Percentiles rank a stretch among this genome's conserved stretches.
Conservation (phyloP, 1,140 invertebrate species). For the Bombus sibiricus region DNA sequence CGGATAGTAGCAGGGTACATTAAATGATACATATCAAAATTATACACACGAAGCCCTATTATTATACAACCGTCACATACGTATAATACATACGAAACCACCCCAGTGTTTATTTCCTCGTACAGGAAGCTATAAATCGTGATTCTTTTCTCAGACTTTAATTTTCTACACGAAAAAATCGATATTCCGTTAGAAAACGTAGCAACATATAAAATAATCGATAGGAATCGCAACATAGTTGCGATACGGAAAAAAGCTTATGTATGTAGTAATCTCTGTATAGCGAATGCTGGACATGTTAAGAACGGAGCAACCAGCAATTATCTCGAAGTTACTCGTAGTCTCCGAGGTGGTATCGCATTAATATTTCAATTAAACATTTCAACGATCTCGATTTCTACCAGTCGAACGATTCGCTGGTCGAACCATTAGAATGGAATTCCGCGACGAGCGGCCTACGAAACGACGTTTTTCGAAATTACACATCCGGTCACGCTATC, state of each 20-base stretch:
- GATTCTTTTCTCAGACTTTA: background rate
- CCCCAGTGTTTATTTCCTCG: background rate
- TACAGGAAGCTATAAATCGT: background rate
- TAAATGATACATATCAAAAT: background rate
- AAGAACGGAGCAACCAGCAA: constrained; percentile 19
- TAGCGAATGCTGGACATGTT: background rate
- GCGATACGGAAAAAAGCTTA: background rate
- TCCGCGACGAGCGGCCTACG: constrained; percentile 40
- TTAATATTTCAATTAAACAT: constrained; percentile 41
- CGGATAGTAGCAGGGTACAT: background rate
- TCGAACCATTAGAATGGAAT: constrained; percentile 41
- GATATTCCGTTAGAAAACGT: background rate
- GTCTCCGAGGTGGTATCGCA: background rate
- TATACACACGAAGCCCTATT: background rate
- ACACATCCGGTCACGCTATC: constrained; percentile 63
- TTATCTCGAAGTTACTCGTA: background rate
- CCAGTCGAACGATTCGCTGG: background rate
- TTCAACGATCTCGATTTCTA: constrained; percentile 11
- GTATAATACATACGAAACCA: background rate
- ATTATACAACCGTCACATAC: background rate
- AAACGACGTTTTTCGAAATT: constrained; percentile 62
- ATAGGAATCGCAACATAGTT: background rate
- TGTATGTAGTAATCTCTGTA: background rate
- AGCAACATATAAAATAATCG: background rate
- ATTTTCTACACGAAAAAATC: background rate